Conservation (phyloP, 2,888 invertebrate species). For the Standfussiana lucernea region DNA sequence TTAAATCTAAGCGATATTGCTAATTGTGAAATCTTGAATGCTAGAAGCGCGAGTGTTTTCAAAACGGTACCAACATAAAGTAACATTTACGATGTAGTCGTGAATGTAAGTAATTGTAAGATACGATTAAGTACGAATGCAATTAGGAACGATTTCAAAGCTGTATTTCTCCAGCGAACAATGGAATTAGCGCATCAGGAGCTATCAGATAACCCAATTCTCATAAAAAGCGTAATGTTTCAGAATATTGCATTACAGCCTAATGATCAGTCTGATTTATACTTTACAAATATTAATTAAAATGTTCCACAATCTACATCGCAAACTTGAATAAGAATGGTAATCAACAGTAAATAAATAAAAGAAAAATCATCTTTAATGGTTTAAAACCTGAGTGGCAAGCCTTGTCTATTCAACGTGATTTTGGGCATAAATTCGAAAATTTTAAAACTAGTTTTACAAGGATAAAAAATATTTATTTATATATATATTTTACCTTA, state of each 20-base stretch:
- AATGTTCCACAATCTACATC: neutral
- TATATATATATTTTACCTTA: neutral
- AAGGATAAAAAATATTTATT: neutral
- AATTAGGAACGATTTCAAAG: constrained; percentile 5
- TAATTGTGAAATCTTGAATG: neutral
- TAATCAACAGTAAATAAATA: neutral
- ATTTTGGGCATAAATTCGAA: constrained; percentile 1
- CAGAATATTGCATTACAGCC: constrained; percentile 19
- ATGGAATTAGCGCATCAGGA: constrained; percentile 35
- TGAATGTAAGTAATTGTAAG: neutral
- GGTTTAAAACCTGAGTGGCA: neutral
- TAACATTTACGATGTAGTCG: neutral
- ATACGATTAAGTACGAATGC: neutral
- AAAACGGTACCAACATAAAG: neutral
- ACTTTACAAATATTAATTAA: constrained; percentile 7
- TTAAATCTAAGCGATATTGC: neutral
- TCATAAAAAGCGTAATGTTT: constrained; percentile 39
- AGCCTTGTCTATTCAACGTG: neutral
- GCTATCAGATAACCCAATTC: constrained; percentile 53
- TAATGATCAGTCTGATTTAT: constrained; percentile 9
- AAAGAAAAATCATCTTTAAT: neutral
- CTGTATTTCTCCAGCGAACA: constrained; percentile 28
- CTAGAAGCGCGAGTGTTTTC: neutral
- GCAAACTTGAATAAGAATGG: neutral
- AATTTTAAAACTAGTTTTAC: neutral